Evolutionary conservation across 2,888 invertebrate genomes (phyloP).

Genomic region (Caenorhabditis sp.): DNA sequence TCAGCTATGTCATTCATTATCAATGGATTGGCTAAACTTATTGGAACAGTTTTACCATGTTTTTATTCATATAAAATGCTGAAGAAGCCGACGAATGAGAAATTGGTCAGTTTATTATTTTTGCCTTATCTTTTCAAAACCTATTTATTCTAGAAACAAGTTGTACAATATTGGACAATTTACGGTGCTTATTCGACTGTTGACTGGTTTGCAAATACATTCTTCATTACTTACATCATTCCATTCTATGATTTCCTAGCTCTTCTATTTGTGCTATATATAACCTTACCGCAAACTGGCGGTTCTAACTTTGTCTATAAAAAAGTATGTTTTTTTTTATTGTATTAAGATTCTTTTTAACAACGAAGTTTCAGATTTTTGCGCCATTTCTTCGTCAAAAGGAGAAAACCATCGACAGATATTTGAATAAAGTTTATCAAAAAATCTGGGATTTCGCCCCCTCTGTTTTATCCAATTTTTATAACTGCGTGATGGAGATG

Average conservation of each 20-base stretch:
- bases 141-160: conserved; percentile 20
- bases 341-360: background rate
- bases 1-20: conserved; percentile 29
- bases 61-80: conserved; percentile 31
- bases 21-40: conserved; percentile 25
- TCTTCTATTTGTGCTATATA: conserved; percentile 15
- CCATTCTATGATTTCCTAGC: conserved; percentile 35
- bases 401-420: conserved; percentile 22
- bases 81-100: conserved; percentile 27
- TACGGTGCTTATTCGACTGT: conserved; percentile 22
- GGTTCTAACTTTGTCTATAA: conserved; percentile 20
- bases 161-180: conserved; percentile 29
- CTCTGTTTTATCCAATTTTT: background rate
- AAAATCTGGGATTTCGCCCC: conserved; percentile 1
- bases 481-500: background rate
- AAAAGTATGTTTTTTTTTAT: conserved; percentile 12
- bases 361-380: conserved; percentile 13
- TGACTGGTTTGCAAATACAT: conserved; percentile 30
- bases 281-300: conserved; percentile 25
- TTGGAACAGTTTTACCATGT: conserved; percentile 30
- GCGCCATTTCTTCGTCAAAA: conserved; percentile 30
- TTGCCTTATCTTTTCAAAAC: no score
- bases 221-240: conserved; percentile 28
- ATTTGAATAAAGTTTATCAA: background rate
- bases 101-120: conserved; percentile 19